Evolutionary conservation across 2,888 invertebrate genomes (phyloP).

Genomic region (Chaetoderma sp.): DNA sequence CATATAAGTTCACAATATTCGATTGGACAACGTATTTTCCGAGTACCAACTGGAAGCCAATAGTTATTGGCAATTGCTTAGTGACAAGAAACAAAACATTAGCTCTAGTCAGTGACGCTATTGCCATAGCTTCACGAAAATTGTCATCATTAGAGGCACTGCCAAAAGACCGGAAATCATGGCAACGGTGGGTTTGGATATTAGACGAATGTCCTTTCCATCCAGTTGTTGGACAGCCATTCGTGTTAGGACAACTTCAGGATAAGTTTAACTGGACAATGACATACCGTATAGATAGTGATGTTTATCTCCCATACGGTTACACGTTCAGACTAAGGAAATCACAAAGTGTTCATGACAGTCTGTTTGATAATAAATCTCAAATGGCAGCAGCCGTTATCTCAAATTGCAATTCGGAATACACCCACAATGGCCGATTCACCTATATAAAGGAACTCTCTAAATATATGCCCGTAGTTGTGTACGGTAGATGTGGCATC

Average conservation of each 20-base stretch:
- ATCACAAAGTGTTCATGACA: too few species aligned
- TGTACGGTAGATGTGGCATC: background rate
- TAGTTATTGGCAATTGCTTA: too few species aligned
- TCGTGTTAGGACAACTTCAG: background rate
- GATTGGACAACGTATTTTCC: too few species aligned
- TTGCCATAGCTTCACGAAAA: background rate
- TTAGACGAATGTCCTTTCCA: conserved; percentile 5
- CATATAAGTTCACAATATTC: too few species aligned
- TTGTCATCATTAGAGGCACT: background rate
- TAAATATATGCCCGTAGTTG: background rate
- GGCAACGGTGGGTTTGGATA: conserved; percentile 2
- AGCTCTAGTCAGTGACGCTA: too few species aligned
- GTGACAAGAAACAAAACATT: too few species aligned
- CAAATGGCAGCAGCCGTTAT: background rate
- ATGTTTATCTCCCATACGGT: background rate
- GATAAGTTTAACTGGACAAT: background rate
- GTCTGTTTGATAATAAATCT: background rate
- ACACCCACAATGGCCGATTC: background rate
- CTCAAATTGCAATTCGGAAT: background rate
- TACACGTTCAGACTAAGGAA: background rate
- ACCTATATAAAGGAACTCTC: background rate
- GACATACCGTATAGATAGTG: background rate
- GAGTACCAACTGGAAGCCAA: too few species aligned
- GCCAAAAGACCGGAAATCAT: background rate
- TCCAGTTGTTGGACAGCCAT: background rate